Conservation (phyloP, 2,888 invertebrate species). For the Dinocampus coccinellae region DNA sequence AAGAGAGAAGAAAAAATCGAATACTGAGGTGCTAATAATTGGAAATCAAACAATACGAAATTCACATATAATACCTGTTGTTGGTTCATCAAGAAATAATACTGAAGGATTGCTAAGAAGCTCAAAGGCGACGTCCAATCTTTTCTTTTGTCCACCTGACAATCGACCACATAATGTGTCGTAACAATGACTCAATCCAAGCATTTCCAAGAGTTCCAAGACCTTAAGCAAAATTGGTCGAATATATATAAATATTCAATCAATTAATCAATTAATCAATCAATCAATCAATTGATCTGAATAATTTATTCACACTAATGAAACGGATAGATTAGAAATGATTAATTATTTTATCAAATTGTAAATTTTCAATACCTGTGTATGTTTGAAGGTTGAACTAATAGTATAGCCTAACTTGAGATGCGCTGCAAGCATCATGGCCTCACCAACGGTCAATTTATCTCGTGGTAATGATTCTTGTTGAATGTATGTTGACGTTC, state of each 20-base stretch:
- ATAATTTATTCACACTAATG: too few species aligned
- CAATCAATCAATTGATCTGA: too few species aligned
- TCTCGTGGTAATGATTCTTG: constrained; percentile 84
- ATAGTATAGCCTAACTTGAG: constrained; percentile 83
- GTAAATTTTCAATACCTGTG: constrained; percentile 73
- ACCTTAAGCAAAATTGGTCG: constrained; percentile 72
- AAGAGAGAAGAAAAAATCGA: background rate
- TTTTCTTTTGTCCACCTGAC: constrained; percentile 88
- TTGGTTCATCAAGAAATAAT: constrained; percentile 90
- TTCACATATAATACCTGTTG: constrained; percentile 71
- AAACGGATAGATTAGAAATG: background rate
- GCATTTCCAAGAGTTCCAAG: constrained; percentile 78
- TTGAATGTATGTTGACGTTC: constrained; percentile 88
- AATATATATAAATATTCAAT: background rate
- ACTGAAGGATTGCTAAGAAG: constrained; percentile 89
- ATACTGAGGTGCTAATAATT: background rate
- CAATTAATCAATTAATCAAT: constrained; percentile 5
- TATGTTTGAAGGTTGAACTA: constrained; percentile 77
- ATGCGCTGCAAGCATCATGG: constrained; percentile 86
- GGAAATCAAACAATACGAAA: constrained; percentile 16
- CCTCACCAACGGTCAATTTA: constrained; percentile 83
- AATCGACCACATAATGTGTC: constrained; percentile 80
- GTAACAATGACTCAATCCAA: constrained; percentile 79
- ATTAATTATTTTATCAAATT: background rate
- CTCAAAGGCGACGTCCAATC: constrained; percentile 86